Conservation (phyloP, 2,113 vertebrate species). For the Orientallactaga bullata region DNA sequence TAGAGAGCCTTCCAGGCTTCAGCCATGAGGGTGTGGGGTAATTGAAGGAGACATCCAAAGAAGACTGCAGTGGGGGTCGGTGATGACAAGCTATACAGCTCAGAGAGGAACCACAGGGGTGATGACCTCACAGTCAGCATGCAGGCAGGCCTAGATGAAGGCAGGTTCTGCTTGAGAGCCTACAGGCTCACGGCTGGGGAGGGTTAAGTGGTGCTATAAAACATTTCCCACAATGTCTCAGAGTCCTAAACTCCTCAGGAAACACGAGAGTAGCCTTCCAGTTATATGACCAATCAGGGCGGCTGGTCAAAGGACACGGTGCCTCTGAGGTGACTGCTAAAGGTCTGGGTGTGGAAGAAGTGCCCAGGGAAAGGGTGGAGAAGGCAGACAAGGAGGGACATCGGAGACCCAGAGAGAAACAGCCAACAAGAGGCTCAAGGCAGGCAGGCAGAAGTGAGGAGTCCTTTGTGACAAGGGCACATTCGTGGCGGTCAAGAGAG, state of each 20-base stretch:
- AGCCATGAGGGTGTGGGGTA: background rate
- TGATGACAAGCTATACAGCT: background rate
- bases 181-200: background rate
- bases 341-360: background rate
- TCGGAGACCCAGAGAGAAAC: background rate
- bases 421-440: background rate
- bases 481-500: background rate
- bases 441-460: background rate
- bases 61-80: background rate
- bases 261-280: background rate
- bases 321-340: background rate
- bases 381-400: background rate
- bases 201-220: background rate
- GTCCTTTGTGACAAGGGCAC: background rate
- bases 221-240: background rate
- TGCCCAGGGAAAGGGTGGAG: background rate
- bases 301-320: background rate
- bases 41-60: background rate
- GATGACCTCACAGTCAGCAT: background rate
- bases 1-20: background rate
- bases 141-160: background rate
- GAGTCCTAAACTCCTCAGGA: background rate
- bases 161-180: background rate
- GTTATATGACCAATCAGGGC: background rate
- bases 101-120: background rate